Evolutionary conservation across 2,888 invertebrate genomes (phyloP), one percentile per base, ranked within the genome.

Genomic region (Cyaniris semiargus): DNA sequence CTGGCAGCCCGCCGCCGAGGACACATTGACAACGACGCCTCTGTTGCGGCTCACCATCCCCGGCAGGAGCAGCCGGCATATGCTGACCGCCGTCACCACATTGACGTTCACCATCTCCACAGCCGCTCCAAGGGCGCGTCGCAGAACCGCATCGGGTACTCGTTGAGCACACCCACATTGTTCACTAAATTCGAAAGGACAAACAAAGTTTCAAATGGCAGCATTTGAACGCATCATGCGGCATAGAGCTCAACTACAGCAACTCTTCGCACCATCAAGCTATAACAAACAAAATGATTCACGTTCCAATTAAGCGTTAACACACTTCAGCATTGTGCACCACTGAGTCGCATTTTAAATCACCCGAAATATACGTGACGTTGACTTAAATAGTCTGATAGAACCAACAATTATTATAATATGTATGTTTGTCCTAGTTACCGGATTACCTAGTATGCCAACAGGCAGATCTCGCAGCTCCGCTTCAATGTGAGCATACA

Each of bases 41-140:
- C 95, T 94, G 4, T 96, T 95, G 76, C 96, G 95, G 79, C 94
- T 92, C 84, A 96, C 95, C 98, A 98, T 98, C 72, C 95, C 95
- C 0, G 96, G 96, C 82, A 98, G 93, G 66, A 97, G 91, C 84
- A 97, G 91, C 78, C 96, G 95, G 7, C 96, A 96, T 96, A 98
- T 96, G 89, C 97, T 91, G 0, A 98, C 98, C 27, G 96, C 96
- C 0, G 98, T 97, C 0, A 97, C 97, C 5, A 97, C 95, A 88
- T 98, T 98, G 13, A 98, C 95, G 85, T 96, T 96, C 80, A 98
- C 96, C 77, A 98, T 94, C 85, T 97, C 96, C 97, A 97, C 3
- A 38, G 38, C 38, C 27, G 60, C 60, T 27, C 23, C 27, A 27
- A 13, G 23, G 23, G 13, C 27, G 60, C 23, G 27, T 66, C 60